Percentiles rank a stretch among this genome's conserved stretches.
phyloP scores from a whole-genome alignment of 2,888 invertebrate species.

The Dasypolia templi region DNA sequence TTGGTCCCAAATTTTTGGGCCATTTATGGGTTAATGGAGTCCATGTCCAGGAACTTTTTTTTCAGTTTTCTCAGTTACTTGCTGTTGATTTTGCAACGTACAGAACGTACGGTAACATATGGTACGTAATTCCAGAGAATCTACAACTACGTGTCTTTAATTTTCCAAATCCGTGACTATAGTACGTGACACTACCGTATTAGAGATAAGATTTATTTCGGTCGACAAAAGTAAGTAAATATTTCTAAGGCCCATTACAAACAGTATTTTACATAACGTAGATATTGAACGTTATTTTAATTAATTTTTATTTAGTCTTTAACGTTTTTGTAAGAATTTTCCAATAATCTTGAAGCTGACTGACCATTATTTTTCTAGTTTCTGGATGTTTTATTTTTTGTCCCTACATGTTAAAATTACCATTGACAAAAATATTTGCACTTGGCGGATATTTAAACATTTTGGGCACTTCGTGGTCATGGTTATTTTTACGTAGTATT shows the following conservation, averaged over 20 bases:
- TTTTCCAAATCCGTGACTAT: background rate
- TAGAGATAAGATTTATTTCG: constrained; percentile 17
- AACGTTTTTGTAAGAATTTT: background rate
- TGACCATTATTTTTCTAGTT: background rate
- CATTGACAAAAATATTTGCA: background rate
- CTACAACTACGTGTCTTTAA: too few relatives aligned
- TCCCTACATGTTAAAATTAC: background rate
- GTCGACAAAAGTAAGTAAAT: constrained; percentile 2
- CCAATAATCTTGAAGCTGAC: background rate
- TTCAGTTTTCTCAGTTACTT: background rate
- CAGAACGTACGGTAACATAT: too few relatives aligned
- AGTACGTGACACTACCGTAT: constrained; percentile 2
- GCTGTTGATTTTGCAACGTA: background rate
- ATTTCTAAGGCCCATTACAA: constrained; percentile 1
- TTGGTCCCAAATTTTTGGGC: background rate
- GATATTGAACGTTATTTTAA: too few relatives aligned
- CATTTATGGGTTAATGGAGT: background rate
- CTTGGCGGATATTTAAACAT: background rate
- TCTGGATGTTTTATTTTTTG: background rate
- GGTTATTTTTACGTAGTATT: constrained; percentile 1
- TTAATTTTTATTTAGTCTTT: too few relatives aligned
- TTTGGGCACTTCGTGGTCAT: background rate
- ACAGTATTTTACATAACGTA: background rate
- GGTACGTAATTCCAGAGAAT: too few relatives aligned
- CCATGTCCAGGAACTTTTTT: background rate